Evolutionary conservation across 2,797 vertebrate species (phyloP).

Genomic region (Smutsia temminckii): DNA sequence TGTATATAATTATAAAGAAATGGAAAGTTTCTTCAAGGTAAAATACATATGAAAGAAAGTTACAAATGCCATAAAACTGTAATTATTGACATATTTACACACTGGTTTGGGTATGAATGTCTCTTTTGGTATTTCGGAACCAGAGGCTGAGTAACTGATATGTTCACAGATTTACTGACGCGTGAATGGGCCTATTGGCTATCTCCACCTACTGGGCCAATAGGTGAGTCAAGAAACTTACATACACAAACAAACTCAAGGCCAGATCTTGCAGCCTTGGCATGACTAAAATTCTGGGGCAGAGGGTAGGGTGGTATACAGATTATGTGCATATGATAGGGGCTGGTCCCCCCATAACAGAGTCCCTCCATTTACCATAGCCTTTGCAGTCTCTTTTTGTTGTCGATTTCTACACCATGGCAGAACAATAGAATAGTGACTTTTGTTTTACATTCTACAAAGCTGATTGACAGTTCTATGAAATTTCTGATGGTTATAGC

Average conservation of each 20-base stretch:
- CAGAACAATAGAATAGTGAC: neutral
- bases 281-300: neutral
- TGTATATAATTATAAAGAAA: neutral
- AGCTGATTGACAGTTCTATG: neutral
- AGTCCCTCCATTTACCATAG: neutral
- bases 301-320: neutral
- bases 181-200: neutral
- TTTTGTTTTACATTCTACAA: neutral
- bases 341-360: neutral
- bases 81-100: neutral
- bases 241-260: neutral
- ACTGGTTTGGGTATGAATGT: neutral
- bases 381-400: neutral
- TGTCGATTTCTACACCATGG: neutral
- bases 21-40: neutral
- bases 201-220: neutral
- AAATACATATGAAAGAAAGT: neutral
- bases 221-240: neutral
- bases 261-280: neutral
- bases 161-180: neutral
- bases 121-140: neutral
- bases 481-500: neutral
- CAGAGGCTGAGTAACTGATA: neutral
- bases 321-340: neutral
- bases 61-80: neutral